Conservation (phyloP, 1,140 invertebrate species). For the Drosophila lini region DNA sequence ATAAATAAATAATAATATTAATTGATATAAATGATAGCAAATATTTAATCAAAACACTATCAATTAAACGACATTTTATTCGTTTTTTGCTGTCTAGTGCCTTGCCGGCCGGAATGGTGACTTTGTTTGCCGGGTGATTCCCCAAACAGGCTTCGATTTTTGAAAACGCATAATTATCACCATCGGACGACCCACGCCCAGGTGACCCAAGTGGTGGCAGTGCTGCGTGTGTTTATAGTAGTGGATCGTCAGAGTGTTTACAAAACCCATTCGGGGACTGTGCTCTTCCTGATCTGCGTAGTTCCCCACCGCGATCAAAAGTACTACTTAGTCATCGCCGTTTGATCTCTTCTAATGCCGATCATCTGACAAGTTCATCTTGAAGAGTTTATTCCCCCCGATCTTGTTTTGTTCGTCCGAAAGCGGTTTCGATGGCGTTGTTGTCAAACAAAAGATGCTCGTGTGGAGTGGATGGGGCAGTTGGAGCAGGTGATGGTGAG, state of each 20-base stretch:
- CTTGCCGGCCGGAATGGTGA: constrained; percentile 3
- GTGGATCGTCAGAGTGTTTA: constrained; percentile 21
- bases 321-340: constrained; percentile 27
- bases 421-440: constrained; percentile 73
- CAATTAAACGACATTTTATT: too few relatives aligned
- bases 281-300: constrained; percentile 53
- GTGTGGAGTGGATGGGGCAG: constrained; percentile 18
- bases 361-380: constrained; percentile 72
- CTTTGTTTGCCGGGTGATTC: constrained; percentile 54
- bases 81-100: background rate
- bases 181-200: constrained; percentile 22
- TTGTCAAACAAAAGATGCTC: constrained; percentile 45
- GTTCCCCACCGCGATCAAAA: constrained; percentile 31
- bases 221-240: background rate
- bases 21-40: too few relatives aligned
- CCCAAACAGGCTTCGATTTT: constrained; percentile 31
- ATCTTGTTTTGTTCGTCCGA: constrained; percentile 26
- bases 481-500: constrained; percentile 15
- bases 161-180: constrained; percentile 37
- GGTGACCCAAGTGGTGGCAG: constrained; percentile 15
- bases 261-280: constrained; percentile 1
- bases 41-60: too few relatives aligned
- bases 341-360: constrained; percentile 41
- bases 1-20: too few relatives aligned
- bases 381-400: constrained; percentile 80